phyloP scores from a whole-genome alignment of 2,888 invertebrate species.

The Lasioglossum villosulum region DNA sequence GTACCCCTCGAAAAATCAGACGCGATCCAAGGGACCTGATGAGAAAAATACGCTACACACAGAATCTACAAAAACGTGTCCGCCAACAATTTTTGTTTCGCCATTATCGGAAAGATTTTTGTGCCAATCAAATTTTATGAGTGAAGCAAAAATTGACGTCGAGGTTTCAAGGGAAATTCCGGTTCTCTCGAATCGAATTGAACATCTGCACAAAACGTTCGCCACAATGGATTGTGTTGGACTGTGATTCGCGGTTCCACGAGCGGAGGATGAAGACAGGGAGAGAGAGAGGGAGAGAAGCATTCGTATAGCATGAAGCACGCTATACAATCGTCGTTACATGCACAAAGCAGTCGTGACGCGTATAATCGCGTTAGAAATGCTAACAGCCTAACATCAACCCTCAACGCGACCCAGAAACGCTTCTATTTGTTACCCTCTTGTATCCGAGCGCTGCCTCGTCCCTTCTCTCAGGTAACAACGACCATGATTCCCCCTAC shows the following conservation, averaged over 20 bases:
- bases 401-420: slow-evolving; percentile 47
- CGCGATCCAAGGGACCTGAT: too few species aligned
- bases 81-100: too few species aligned
- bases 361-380: slow-evolving; percentile 54
- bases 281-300: not conserved
- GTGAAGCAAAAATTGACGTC: not conserved
- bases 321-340: slow-evolving; percentile 26
- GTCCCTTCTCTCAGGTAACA: not conserved
- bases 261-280: not conserved
- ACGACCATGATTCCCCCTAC: not conserved
- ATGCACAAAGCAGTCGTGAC: slow-evolving; percentile 35
- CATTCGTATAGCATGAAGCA: not conserved
- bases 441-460: not conserved
- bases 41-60: too few species aligned
- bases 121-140: too few species aligned
- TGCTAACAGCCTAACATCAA: slow-evolving; percentile 40
- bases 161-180: not conserved
- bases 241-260: not conserved
- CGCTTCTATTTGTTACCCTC: slow-evolving; percentile 45
- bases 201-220: not conserved
- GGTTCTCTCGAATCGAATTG: not conserved
- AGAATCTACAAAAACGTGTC: too few species aligned
- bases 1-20: not conserved
- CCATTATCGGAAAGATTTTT: too few species aligned
- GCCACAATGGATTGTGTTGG: not conserved